phyloP scores from a whole-genome alignment of 2,113 vertebrate genomes.

The Varanus salvator region DNA sequence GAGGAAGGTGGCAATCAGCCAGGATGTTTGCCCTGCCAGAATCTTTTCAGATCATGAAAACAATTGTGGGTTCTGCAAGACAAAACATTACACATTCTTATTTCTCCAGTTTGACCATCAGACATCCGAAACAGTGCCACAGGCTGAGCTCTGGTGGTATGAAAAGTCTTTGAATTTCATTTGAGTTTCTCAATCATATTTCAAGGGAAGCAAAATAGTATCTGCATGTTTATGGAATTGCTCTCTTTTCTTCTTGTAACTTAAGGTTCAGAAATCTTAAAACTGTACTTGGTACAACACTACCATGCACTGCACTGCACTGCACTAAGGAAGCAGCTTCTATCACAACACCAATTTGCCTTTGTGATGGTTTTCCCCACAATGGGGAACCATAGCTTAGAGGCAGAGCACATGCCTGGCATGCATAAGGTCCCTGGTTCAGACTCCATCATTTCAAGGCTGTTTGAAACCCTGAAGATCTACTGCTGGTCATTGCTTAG shows the following conservation, averaged over 20 bases:
- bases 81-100: conserved; percentile 23
- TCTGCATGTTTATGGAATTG: not conserved
- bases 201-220: not conserved
- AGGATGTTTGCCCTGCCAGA: conserved; percentile 26
- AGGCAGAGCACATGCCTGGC: too few species aligned
- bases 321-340: too few species aligned
- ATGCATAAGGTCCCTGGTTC: too few species aligned
- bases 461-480: too few species aligned
- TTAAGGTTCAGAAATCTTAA: not conserved
- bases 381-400: too few species aligned
- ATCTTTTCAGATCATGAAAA: conserved; percentile 30
- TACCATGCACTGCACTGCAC: too few species aligned
- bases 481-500: too few species aligned
- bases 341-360: too few species aligned
- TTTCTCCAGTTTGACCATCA: conserved; percentile 26
- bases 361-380: too few species aligned
- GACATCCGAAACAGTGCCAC: not conserved
- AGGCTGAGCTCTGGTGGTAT: not conserved
- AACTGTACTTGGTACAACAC: too few species aligned
- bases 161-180: not conserved
- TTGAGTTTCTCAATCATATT: not conserved
- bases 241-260: not conserved
- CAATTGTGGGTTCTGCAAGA: conserved; percentile 41
- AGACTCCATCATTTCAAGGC: too few species aligned
- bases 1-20: conserved; percentile 4